Evolutionary conservation across 1,140 invertebrate species (phyloP).

Genomic region (Drosophila tristis): DNA sequence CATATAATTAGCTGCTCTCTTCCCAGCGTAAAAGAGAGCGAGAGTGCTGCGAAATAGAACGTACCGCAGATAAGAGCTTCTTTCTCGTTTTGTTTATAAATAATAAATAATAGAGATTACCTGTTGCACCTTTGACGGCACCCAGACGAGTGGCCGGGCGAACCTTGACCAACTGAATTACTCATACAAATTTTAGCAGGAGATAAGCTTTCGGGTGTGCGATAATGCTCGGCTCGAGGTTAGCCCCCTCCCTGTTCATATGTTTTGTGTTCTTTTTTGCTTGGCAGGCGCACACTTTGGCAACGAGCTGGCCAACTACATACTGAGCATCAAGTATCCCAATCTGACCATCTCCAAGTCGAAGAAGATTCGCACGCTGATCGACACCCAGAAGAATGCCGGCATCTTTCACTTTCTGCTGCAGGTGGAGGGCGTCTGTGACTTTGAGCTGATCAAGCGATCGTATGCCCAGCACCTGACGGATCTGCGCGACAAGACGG

Average conservation of each 20-base stretch:
- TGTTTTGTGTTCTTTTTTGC: neutral
- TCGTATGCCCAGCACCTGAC: slow-evolving; percentile 85
- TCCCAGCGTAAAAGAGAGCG: neutral
- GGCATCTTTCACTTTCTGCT: slow-evolving; percentile 89
- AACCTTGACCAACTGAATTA: slow-evolving; percentile 79
- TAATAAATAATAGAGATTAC: slow-evolving; percentile 70
- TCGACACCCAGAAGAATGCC: slow-evolving; percentile 89
- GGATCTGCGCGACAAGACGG: slow-evolving; percentile 85
- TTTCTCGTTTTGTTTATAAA: slow-evolving; percentile 46
- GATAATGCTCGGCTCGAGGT: slow-evolving; percentile 15
- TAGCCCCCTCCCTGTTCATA: no score
- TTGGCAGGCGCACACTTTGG: slow-evolving; percentile 70
- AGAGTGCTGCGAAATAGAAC: neutral
- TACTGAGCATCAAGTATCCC: slow-evolving; percentile 86
- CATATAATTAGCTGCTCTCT: neutral
- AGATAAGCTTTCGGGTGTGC: slow-evolving; percentile 48
- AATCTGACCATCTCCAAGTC: slow-evolving; percentile 87
- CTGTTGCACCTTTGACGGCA: slow-evolving; percentile 74
- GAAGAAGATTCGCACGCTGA: slow-evolving; percentile 87
- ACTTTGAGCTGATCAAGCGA: slow-evolving; percentile 84
- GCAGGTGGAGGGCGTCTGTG: slow-evolving; percentile 86
- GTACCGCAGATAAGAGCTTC: slow-evolving; percentile 49
- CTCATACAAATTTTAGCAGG: slow-evolving; percentile 62
- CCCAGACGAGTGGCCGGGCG: slow-evolving; percentile 65
- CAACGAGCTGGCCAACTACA: slow-evolving; percentile 75